phyloP scores from a whole-genome alignment of 2,888 invertebrate species.

The Dicyrtomina minuta region DNA sequence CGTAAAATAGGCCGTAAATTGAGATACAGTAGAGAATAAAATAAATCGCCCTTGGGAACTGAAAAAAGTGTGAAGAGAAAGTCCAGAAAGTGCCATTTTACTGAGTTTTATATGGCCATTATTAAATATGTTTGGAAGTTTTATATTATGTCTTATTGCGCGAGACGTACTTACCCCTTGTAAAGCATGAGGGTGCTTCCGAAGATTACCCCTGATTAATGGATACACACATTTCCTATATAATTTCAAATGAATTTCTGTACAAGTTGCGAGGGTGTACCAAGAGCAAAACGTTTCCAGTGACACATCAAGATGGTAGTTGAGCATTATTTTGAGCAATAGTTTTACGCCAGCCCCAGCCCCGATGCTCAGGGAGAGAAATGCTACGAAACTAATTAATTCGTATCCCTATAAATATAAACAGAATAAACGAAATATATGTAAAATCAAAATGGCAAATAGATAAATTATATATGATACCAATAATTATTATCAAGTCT shows the following conservation, averaged over 20 bases:
- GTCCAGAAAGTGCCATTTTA: too few relatives aligned
- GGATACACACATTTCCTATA: neutral
- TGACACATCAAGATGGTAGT: neutral
- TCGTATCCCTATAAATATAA: slow-evolving; percentile 10
- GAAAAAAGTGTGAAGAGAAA: neutral
- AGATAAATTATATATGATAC: too few relatives aligned
- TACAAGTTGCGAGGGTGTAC: neutral
- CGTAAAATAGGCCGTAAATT: slow-evolving; percentile 15
- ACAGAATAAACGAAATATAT: neutral
- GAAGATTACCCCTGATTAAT: neutral
- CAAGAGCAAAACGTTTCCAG: slow-evolving; percentile 9
- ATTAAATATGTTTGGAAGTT: too few relatives aligned
- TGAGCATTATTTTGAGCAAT: neutral
- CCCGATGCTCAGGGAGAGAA: slow-evolving; percentile 25
- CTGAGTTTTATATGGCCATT: too few relatives aligned
- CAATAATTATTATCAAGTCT: too few relatives aligned
- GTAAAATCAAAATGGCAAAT: too few relatives aligned
- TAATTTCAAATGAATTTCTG: slow-evolving; percentile 9
- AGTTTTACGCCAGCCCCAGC: neutral
- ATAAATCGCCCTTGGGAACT: slow-evolving; percentile 25
- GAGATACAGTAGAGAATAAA: slow-evolving; percentile 17
- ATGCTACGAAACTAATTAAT: slow-evolving; percentile 18
- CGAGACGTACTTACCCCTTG: neutral
- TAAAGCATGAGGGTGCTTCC: neutral
- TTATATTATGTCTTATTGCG: too few relatives aligned